phyloP scores from a whole-genome alignment of 2,113 vertebrate genomes.

The Phrynosoma platyrhinos region DNA sequence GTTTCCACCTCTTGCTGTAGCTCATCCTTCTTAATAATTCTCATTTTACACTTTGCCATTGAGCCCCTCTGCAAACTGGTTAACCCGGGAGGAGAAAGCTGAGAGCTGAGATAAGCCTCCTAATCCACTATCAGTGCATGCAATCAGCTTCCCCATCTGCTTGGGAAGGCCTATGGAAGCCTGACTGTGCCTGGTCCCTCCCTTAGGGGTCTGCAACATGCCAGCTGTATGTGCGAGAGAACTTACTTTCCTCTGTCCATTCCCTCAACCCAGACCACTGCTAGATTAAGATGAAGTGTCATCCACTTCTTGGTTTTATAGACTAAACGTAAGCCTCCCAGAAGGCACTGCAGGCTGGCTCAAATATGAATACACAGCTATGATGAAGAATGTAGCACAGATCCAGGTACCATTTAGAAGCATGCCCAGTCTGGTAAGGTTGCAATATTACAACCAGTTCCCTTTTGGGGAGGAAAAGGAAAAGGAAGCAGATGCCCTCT shows the following conservation, averaged over 20 bases:
- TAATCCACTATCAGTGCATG: conserved; percentile 47
- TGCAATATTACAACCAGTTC: no score
- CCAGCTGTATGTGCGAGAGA: conserved; percentile 33
- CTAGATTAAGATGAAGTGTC: background rate
- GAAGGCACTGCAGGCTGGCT: conserved; percentile 8
- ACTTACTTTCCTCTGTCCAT: background rate
- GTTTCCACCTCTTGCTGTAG: conserved; percentile 34
- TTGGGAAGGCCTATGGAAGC: conserved; percentile 15
- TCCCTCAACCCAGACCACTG: background rate
- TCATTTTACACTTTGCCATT: conserved; percentile 37
- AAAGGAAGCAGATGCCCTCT: background rate
- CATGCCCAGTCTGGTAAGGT: no score
- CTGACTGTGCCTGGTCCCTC: conserved; percentile 1
- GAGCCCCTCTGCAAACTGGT: conserved; percentile 47
- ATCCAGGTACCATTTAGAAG: background rate
- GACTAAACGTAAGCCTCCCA: background rate
- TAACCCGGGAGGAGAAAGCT: conserved; percentile 32
- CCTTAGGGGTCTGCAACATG: background rate
- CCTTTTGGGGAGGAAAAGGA: background rate
- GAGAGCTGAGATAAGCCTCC: conserved; percentile 54
- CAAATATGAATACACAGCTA: background rate
- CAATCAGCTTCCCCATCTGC: conserved; percentile 56
- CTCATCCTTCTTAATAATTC: conserved; percentile 61
- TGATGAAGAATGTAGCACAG: background rate
- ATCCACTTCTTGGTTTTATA: background rate